phyloP scores from a whole-genome alignment of 2,113 vertebrate genomes.

The Ammodytes marinus region DNA sequence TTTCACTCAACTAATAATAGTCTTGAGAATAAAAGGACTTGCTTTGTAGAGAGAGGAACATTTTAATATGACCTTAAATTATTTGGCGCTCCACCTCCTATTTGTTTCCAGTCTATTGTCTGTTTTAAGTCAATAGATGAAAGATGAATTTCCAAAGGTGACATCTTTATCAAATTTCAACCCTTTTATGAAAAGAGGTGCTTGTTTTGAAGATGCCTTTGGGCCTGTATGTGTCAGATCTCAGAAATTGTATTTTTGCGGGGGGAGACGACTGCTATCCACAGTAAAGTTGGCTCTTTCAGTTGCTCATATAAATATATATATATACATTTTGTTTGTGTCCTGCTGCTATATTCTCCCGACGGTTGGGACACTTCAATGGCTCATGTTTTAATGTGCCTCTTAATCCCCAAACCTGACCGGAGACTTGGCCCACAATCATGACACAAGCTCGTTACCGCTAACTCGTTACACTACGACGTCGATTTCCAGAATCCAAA shows the following conservation, averaged over 20 bases:
- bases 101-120: slow-evolving; percentile 39
- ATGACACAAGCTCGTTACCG: neutral
- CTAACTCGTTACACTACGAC: slow-evolving; percentile 32
- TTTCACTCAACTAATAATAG: neutral
- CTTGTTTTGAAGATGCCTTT: slow-evolving; percentile 28
- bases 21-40: slow-evolving; percentile 29
- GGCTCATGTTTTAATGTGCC: slow-evolving; percentile 74
- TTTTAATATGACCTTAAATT: slow-evolving; percentile 28
- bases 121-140: slow-evolving; percentile 58
- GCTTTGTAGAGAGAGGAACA: slow-evolving; percentile 43
- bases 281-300: slow-evolving; percentile 18
- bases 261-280: neutral
- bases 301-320: neutral
- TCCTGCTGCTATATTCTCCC: slow-evolving; percentile 13
- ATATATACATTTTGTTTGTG: neutral
- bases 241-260: slow-evolving; percentile 8
- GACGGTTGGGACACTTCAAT: slow-evolving; percentile 45
- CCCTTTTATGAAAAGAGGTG: neutral
- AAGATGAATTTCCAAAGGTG: slow-evolving; percentile 4
- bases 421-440: slow-evolving; percentile 5
- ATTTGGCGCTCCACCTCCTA: neutral
- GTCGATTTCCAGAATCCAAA: slow-evolving; percentile 45
- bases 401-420: slow-evolving; percentile 68
- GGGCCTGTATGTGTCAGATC: neutral
- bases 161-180: slow-evolving; percentile 2